Evolutionary conservation across 92 coral and sea anemone species (phyloP), one percentile per base, ranked within the genome.

Genomic region (Epizoanthus illoricatus): DNA sequence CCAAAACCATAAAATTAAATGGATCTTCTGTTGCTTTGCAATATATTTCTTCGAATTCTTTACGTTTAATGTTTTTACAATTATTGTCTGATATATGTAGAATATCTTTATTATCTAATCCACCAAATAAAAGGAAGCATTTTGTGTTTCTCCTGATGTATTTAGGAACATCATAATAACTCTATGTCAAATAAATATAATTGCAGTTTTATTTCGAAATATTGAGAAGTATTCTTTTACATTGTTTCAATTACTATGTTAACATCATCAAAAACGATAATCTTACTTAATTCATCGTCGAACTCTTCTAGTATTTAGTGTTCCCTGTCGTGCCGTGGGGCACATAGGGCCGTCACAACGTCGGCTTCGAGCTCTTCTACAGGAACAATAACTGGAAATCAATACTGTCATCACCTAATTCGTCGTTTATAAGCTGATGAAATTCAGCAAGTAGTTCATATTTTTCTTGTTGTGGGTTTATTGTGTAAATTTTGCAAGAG

Each of bases 81-180:
- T 7, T 19, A 20, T 81, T 66, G 47, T 55, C 69, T 8, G 76
- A 75, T 13, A 68, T 49, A 45, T 63, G 40, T 18, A 65, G 41
- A 64, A 80, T 43, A 80, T 80, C 74, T 67, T 80, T 80, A 54
- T 80, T 64, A 73, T 64, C 84, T 65, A 80, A 40, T 4, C 84
- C 84, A 80, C 73, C 73, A 67, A 62, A 80, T 80, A 80, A 40
- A 39, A 80, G 59, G 45, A 80, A 80, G 68, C 84, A 80, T 80
- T 80, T 80, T 57, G 84, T 80, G 45, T 80, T 80, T 57, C 84
- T 80, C 19, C 84, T 21, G 24, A 80, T 80, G 28, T 66, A 80
- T 33, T 80, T 80, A 5, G 84, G 74, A 12, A 80, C 73, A 43
- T 80, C 84, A 66, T 80, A 80, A 41, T 64, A 80, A 33, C 75